These are phyloP conservation scores for Balanococcus diminutus DNA, from an alignment of 2,888 invertebrate species.

Conservation along the genomic window DNA sequence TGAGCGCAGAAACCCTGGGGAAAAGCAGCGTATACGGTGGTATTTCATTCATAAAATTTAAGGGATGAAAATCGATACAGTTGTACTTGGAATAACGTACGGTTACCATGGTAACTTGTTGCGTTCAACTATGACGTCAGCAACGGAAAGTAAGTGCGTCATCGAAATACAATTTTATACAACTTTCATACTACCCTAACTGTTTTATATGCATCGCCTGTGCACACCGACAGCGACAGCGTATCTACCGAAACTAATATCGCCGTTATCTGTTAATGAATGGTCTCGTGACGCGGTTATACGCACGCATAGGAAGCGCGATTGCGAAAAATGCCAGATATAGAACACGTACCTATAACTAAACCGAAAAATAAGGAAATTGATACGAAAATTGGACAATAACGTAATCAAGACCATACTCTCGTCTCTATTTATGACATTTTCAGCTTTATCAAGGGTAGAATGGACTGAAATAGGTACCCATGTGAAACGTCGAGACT, in stretches of 20 bases:
- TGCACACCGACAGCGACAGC: too few relatives aligned
- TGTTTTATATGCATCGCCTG: slow-evolving; percentile 24
- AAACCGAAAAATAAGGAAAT: too few relatives aligned
- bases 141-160: slow-evolving; percentile 45
- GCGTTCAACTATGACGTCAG: slow-evolving; percentile 49
- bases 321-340: too few relatives aligned
- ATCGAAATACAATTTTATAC: slow-evolving; percentile 13
- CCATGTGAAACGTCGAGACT: too few relatives aligned
- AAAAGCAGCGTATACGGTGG: background rate
- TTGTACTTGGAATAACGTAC: slow-evolving; percentile 46
- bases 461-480: too few relatives aligned
- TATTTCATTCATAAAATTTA: slow-evolving; percentile 50
- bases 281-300: slow-evolving; percentile 8
- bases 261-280: slow-evolving; percentile 36
- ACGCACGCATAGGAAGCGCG: too few relatives aligned
- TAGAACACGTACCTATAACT: too few relatives aligned
- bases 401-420: too few relatives aligned
- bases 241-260: slow-evolving; percentile 25
- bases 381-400: too few relatives aligned
- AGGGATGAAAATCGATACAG: slow-evolving; percentile 49
- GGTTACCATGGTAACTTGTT: slow-evolving; percentile 53
- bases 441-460: too few relatives aligned
- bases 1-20: slow-evolving; percentile 12
- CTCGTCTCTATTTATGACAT: too few relatives aligned
- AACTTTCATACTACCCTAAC: background rate